These are phyloP conservation scores for Pyralis farinalis DNA, from an alignment of 2,888 invertebrate genomes.

Conservation along the genomic window DNA sequence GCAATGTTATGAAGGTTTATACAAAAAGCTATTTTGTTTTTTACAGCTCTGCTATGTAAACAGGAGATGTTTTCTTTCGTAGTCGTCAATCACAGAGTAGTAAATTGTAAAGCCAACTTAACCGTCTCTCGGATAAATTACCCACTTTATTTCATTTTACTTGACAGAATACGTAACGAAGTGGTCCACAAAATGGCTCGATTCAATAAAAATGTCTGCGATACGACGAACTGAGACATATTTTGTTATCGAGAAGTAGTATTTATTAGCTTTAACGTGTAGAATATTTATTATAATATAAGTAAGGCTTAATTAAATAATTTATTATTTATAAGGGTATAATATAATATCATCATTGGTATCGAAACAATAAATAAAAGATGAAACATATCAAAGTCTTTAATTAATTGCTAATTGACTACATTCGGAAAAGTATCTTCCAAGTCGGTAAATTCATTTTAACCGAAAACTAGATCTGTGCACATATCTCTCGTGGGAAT, in stretches of 20 bases:
- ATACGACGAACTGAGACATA: background rate
- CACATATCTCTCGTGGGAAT: constrained; percentile 30
- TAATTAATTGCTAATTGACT: background rate
- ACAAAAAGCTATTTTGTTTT: constrained; percentile 7
- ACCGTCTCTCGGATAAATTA: constrained; percentile 8
- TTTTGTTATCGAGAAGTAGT: background rate
- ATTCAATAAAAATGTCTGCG: constrained; percentile 3
- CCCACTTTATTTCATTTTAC: constrained; percentile 10
- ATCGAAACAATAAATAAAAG: too few species aligned
- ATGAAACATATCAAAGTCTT: background rate
- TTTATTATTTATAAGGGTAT: too few species aligned
- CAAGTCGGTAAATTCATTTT: background rate
- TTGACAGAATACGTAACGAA: constrained; percentile 9
- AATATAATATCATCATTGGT: too few species aligned
- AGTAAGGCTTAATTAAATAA: too few species aligned
- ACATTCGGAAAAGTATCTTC: too few species aligned
- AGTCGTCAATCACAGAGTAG: constrained; percentile 1
- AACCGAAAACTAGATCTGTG: constrained; percentile 3
- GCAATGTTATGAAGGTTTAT: constrained; percentile 2
- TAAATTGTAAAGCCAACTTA: constrained; percentile 7
- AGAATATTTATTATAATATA: too few species aligned
- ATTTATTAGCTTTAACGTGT: too few species aligned
- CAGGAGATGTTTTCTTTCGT: constrained; percentile 2
- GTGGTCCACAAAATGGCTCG: constrained; percentile 6
- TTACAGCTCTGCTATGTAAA: constrained; percentile 4